Conservation (phyloP, 2,113 vertebrate genomes). For the Vulpes vulpes region DNA sequence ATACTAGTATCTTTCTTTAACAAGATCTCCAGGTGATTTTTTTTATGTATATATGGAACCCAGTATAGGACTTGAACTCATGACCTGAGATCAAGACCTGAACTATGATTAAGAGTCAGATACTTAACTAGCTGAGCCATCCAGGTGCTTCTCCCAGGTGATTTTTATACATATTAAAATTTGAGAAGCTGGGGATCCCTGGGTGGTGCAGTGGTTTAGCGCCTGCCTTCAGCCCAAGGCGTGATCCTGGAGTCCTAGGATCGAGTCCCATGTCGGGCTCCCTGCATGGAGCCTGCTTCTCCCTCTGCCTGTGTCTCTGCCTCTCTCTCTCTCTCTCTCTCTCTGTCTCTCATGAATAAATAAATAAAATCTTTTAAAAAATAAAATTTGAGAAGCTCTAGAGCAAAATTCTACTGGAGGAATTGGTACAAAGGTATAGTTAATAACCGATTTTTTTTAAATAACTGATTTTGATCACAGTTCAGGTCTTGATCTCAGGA, state of each 20-base stretch:
- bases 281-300: no score
- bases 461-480: no score
- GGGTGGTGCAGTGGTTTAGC: no score
- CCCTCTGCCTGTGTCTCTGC: no score
- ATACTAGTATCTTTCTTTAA: neutral
- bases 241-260: no score
- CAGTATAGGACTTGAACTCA: neutral
- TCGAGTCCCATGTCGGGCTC: no score
- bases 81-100: neutral
- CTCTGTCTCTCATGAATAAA: no score
- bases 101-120: neutral
- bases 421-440: neutral
- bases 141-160: neutral
- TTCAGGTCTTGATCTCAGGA: no score
- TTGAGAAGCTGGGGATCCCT: neutral
- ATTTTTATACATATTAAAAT: slow-evolving; percentile 36
- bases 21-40: neutral
- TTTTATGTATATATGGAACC: neutral
- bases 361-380: no score
- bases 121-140: neutral
- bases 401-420: neutral
- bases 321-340: no score
- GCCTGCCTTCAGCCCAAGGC: no score
- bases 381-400: neutral
- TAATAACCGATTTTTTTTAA: neutral